A percentile compares a stretch with the other conserved stretches of the same genome.
Evolutionary conservation across 2,888 invertebrate species (phyloP).

Genomic region (Sinhomidia bicolor): DNA sequence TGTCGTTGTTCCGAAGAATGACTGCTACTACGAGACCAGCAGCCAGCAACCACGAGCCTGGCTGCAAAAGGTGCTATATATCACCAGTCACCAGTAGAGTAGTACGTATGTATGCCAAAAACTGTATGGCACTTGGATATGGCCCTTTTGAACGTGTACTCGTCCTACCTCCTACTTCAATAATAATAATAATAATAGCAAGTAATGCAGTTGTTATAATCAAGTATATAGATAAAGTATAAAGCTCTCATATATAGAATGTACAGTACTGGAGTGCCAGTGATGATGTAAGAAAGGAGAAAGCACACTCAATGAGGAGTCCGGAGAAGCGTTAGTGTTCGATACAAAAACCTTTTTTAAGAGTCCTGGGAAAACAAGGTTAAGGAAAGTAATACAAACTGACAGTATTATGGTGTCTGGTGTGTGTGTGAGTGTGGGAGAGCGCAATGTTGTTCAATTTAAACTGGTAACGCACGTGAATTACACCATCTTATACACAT

Average conservation of each 20-base stretch:
- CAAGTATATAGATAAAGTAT: neutral
- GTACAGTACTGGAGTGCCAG: neutral
- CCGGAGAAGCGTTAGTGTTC: neutral
- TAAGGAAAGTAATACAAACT: constrained; percentile 30
- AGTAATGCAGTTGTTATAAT: too few relatives aligned
- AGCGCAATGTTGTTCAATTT: constrained; percentile 16
- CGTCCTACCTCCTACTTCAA: neutral
- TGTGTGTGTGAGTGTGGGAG: constrained; percentile 11
- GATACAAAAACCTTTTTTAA: constrained; percentile 28
- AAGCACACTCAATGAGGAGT: constrained; percentile 9
- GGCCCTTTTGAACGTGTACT: neutral
- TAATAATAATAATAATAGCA: too few relatives aligned
- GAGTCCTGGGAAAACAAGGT: constrained; percentile 37
- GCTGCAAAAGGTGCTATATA: constrained; percentile 25
- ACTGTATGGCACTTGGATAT: neutral
- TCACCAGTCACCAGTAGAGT: too few relatives aligned
- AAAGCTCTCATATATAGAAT: too few relatives aligned
- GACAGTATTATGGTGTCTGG: neutral
- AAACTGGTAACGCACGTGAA: constrained; percentile 39
- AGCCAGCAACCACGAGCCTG: constrained; percentile 14
- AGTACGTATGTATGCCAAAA: neutral
- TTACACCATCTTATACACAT: constrained; percentile 28
- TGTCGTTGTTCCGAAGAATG: constrained; percentile 34
- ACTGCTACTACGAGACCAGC: neutral
- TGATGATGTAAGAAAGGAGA: neutral